phyloP scores from a whole-genome alignment of 2,888 invertebrate genomes.

The Ischnura elegans region DNA sequence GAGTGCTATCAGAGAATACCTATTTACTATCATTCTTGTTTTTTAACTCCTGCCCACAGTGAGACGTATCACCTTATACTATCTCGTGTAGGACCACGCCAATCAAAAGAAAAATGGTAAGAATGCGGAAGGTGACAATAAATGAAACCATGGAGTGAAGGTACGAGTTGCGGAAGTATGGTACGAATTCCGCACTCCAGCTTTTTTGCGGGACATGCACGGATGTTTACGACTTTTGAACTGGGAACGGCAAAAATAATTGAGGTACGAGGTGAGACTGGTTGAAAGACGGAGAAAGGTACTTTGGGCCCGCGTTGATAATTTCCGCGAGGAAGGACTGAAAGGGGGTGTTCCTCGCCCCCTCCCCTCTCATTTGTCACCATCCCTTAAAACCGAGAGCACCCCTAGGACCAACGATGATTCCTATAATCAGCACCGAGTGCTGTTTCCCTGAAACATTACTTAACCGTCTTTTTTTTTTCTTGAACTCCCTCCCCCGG shows the following conservation, averaged over 20 bases:
- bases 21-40: too few relatives aligned
- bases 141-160: too few relatives aligned
- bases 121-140: not conserved
- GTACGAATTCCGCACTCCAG: not conserved
- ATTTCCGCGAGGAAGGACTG: not conserved
- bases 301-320: not conserved
- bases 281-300: not conserved
- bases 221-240: not conserved
- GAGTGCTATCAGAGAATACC: too few relatives aligned
- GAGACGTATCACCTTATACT: too few relatives aligned
- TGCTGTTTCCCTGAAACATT: conserved; percentile 55
- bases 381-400: not conserved
- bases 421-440: conserved; percentile 62
- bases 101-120: not conserved
- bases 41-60: too few relatives aligned
- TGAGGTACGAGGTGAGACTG: not conserved
- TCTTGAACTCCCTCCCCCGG: not conserved
- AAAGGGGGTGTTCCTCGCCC: not conserved
- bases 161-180: not conserved
- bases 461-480: conserved; percentile 37
- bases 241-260: not conserved
- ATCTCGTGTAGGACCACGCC: not conserved
- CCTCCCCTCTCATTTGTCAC: conserved; percentile 54
- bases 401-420: not conserved
- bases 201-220: not conserved